Conservation (phyloP, 2,888 invertebrate species). For the Junonia oenone region DNA sequence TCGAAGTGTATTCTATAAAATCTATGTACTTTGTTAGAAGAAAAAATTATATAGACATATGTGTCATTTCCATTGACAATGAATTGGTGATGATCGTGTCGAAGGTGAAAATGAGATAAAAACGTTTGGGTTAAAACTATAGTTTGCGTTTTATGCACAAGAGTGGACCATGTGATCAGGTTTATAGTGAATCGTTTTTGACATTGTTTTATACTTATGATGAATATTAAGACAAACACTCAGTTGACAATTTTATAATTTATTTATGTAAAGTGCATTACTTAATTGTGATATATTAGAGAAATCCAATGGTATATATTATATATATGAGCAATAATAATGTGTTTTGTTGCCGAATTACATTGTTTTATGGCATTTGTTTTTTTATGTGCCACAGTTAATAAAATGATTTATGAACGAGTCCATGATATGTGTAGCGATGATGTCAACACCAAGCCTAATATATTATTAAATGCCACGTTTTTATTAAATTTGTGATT, state of each 20-base stretch:
- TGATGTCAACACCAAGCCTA: slow-evolving; percentile 62
- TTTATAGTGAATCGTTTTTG: slow-evolving; percentile 70
- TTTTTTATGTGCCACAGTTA: slow-evolving; percentile 39
- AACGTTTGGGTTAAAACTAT: slow-evolving; percentile 49
- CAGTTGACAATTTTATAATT: slow-evolving; percentile 75
- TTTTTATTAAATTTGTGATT: slow-evolving; percentile 68
- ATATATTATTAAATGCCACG: slow-evolving; percentile 56
- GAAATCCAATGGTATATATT: slow-evolving; percentile 41
- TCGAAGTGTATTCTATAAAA: slow-evolving; percentile 54
- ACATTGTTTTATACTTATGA: slow-evolving; percentile 67
- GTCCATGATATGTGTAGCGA: slow-evolving; percentile 43
- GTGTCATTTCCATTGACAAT: slow-evolving; percentile 64
- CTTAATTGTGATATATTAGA: slow-evolving; percentile 68
- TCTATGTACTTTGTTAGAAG: slow-evolving; percentile 69
- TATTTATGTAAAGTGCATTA: slow-evolving; percentile 76
- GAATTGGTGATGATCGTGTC: slow-evolving; percentile 69
- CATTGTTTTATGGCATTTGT: slow-evolving; percentile 53
- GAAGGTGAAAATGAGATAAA: slow-evolving; percentile 57
- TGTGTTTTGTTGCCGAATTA: slow-evolving; percentile 51
- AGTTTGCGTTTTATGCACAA: slow-evolving; percentile 70
- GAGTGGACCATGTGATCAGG: slow-evolving; percentile 75
- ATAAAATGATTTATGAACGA: slow-evolving; percentile 29
- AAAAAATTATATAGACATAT: slow-evolving; percentile 54
- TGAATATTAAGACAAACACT: slow-evolving; percentile 63
- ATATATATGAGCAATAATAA: slow-evolving; percentile 48